Evolutionary conservation across 2,888 invertebrate species (phyloP).

Genomic region (Heterodera filipjevi): DNA sequence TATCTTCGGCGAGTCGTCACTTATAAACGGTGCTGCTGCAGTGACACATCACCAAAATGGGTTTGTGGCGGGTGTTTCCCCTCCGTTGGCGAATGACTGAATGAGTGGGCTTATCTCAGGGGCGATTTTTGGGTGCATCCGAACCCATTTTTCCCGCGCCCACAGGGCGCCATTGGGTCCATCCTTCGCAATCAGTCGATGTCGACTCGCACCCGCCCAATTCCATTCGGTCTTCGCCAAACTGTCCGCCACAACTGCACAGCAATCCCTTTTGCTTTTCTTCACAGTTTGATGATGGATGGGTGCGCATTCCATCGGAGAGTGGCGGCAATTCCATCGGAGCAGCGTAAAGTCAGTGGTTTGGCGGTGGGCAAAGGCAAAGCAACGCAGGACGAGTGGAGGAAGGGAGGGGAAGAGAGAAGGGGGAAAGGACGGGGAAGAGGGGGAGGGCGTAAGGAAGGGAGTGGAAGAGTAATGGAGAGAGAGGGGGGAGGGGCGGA

Average conservation of each 20-base stretch:
- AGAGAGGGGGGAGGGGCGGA: not conserved
- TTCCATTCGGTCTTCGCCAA: not conserved
- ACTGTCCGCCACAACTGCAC: not conserved
- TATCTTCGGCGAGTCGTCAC: not conserved
- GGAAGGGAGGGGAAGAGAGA: too few species aligned
- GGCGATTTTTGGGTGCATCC: not conserved
- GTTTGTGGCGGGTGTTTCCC: too few species aligned
- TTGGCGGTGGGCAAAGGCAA: not conserved
- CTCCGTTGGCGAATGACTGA: not conserved
- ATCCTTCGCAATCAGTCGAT: not conserved
- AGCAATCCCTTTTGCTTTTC: not conserved
- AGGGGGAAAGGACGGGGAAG: too few species aligned
- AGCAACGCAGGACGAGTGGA: too few species aligned
- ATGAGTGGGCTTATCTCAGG: not conserved
- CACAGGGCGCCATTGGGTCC: not conserved
- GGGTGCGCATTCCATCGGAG: slow-evolving; percentile 10
- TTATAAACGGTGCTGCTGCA: not conserved
- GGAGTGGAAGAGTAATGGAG: not conserved
- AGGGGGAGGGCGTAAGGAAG: not conserved
- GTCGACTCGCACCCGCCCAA: not conserved
- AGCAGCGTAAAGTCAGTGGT: not conserved
- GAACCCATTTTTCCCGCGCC: not conserved
- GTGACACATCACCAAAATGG: too few species aligned
- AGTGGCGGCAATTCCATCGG: not conserved
- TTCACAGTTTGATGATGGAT: not conserved